Evolutionary conservation across 2,797 vertebrate genomes (phyloP), one percentile per base, ranked within the genome.

Genomic region (Telmatherina bonti): DNA sequence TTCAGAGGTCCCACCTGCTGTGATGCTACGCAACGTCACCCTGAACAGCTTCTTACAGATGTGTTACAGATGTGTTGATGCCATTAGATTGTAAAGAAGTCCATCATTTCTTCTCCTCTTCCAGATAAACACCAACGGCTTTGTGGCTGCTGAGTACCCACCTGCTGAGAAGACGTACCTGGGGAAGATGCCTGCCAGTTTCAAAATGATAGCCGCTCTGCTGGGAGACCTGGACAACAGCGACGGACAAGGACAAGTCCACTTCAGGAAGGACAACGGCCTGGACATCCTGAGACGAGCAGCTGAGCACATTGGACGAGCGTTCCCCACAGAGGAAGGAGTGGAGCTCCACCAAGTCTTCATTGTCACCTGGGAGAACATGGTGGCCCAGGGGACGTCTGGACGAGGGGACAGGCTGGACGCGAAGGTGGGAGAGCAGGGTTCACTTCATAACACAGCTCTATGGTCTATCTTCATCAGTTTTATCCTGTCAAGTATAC

Each of bases 311-410:
- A 89, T 97, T 61, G 86, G 64, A 43, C 90, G 62, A 64, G 96
- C 94, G 6, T 97, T 97, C 83, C 95, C 96, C 0, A 79, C 85
- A 2, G 70, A 90, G 13, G 11, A 69, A 0, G 29, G 22, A 20
- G 93, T 94, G 70, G 79, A 93, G 56, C 95, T 94, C 26, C 85
- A 0, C 7, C 83, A 87, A 10, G 85, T 88, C 45, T 54, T 97
- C 47, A 67, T 99, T n/a, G 92, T 96, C 81, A 99, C 97, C 20
- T 99, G 97, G 97, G 94, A 96, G 35, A 93, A 94, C 0, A 89
- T 98, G 81, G 90, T 93, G 5, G 90, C 96, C 30, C 88, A 81
- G 3, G 90, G 83, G 59, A 69, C 69, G 10, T 30, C 74, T 0
- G 86, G 82, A 45, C 78, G 86, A 78, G 93, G 92, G 69, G 83